Base-by-base conservation (phyloP, 1,140 invertebrate genomes). In the Nautilus pompilius region DNA sequence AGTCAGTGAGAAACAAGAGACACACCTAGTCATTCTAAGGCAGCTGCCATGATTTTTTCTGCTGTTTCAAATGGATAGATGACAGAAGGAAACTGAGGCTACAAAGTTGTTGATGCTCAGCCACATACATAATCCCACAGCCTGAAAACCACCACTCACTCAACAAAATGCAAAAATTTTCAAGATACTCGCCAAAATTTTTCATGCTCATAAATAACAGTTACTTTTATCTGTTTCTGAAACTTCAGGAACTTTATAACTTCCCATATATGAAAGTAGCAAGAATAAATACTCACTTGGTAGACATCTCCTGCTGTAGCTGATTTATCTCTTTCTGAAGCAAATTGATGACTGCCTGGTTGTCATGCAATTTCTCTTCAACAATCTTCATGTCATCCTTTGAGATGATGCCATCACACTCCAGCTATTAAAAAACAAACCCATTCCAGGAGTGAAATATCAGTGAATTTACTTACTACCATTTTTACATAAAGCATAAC, bases 271-370 rank as follows among this genome's bases (percentile, higher is more conserved):
- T 6, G 15, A 49, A 60, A 20, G 24, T 51, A 51, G 15, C 22
- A 33, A 15, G 24, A 24, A 22, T n/a, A 53, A 10, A 17, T 53
- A 53, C 60, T 66, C 60, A 79, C 78, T 70, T 75, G 46, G 77
- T 75, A 6, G 74, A 63, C 34, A 77, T 73, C 65, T 79, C 71
- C 51, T 64, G 68, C 22, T 70, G 66, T 29, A 75, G 54, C 15
- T 66, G 61, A 65, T 80, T 74, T 17, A 82, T 58, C 60, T 83
- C 75, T 60, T 79, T 75, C 63, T 84, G 82, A 20, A 82, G 63
- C 6, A 83, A 49, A 61, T 73, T 75, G n/a, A 82, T 72, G 51
- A 83, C 78, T 68, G 82, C 80, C 62, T 73, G 67, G 64, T 78
- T 76, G 32, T 80, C 77, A 8, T 70, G 53, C 1, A 82, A 65